A percentile compares a stretch with the other conserved stretches of the same genome.
phyloP scores from a whole-genome alignment of 1,140 invertebrate species.

The Spodoptera litura region DNA sequence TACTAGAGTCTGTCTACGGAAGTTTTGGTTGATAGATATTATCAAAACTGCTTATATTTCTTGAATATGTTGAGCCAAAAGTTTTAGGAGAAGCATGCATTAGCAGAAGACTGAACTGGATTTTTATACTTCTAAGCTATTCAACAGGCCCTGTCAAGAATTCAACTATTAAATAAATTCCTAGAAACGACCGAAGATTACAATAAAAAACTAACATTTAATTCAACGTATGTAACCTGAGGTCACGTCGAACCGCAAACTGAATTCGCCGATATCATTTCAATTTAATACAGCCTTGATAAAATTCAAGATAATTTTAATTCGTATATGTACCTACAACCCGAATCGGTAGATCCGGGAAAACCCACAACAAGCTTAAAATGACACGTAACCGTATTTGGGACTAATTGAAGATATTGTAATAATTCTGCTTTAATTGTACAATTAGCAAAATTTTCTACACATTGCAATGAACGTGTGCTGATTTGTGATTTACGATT shows the following conservation, averaged over 20 bases:
- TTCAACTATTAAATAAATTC: slow-evolving; percentile 7
- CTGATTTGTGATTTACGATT: neutral
- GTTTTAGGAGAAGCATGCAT: neutral
- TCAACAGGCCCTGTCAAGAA: neutral
- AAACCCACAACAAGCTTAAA: no score
- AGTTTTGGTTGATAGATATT: no score
- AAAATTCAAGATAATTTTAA: neutral
- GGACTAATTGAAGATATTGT: no score
- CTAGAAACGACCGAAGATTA: neutral
- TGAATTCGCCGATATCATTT: slow-evolving; percentile 2
- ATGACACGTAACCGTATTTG: no score
- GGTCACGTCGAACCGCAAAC: slow-evolving; percentile 20
- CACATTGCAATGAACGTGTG: neutral
- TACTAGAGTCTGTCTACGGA: no score
- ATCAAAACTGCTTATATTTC: neutral
- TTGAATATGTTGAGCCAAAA: neutral
- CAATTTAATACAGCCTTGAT: slow-evolving; percentile 7
- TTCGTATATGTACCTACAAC: neutral
- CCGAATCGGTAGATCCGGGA: no score
- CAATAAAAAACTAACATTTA: slow-evolving; percentile 18
- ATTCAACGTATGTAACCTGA: slow-evolving; percentile 21
- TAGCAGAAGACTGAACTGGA: neutral
- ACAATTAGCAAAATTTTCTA: no score
- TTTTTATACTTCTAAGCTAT: neutral
- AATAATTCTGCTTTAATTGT: no score